These are phyloP conservation scores for Drosophila lini DNA, from an alignment of 1,140 invertebrate genomes.

Conservation along the genomic window DNA sequence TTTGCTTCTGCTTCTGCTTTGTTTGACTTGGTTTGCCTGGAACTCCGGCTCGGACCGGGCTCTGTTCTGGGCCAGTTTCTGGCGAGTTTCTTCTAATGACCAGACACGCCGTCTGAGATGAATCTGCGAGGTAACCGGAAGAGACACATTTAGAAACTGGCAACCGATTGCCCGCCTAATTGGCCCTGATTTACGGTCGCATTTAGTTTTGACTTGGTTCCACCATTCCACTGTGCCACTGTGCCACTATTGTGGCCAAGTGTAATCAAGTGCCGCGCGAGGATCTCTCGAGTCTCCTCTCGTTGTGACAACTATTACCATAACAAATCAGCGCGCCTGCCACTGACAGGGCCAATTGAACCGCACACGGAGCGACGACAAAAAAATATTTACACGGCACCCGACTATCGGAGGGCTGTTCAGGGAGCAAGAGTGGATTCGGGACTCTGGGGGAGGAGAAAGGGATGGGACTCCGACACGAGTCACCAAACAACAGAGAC, in stretches of 20 bases:
- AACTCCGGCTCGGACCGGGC: slow-evolving; percentile 18
- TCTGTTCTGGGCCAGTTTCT: slow-evolving; percentile 26
- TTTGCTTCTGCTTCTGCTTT: slow-evolving; percentile 30
- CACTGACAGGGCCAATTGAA: slow-evolving; percentile 78
- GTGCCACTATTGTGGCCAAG: slow-evolving; percentile 55
- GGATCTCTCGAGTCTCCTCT: slow-evolving; percentile 74
- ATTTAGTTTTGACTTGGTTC: slow-evolving; percentile 39
- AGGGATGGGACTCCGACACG: slow-evolving; percentile 19
- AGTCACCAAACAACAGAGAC: slow-evolving; percentile 52
- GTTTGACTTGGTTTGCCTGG: slow-evolving; percentile 35
- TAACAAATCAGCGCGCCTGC: slow-evolving; percentile 78
- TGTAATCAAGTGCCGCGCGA: slow-evolving; percentile 75
- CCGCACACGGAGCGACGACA: slow-evolving; percentile 51
- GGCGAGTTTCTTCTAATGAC: slow-evolving; percentile 35
- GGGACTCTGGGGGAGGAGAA: slow-evolving; percentile 1
- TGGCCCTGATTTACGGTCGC: slow-evolving; percentile 62
- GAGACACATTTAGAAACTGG: slow-evolving; percentile 29
- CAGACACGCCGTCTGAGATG: slow-evolving; percentile 66
- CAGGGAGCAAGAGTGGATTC: background rate
- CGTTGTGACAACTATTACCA: slow-evolving; percentile 81
- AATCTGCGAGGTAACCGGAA: slow-evolving; percentile 33
- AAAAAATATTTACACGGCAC: slow-evolving; percentile 76
- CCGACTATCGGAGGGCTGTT: slow-evolving; percentile 33
- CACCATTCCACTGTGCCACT: slow-evolving; percentile 7
- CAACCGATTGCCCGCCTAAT: slow-evolving; percentile 49